These are phyloP conservation scores for Podarcis muralis DNA, from an alignment of 2,113 vertebrate species.

Conservation along the genomic window DNA sequence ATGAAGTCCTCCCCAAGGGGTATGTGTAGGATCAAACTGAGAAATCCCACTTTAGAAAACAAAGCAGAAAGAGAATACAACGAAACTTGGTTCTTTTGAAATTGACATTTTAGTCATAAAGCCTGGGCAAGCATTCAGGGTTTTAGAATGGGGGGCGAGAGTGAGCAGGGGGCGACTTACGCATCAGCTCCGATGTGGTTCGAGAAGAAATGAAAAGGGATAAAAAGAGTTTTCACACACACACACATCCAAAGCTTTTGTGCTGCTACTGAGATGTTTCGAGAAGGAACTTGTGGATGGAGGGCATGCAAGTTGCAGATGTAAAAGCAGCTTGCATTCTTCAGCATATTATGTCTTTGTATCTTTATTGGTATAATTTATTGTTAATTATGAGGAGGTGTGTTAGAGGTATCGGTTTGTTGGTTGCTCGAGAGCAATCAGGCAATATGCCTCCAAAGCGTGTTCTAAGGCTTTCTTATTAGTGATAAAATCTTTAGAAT, in stretches of 20 bases:
- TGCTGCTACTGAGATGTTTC: background rate
- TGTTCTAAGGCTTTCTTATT: no score
- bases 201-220: background rate
- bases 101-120: conserved; percentile 5
- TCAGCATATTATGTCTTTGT: no score
- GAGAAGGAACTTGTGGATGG: background rate
- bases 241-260: background rate
- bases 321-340: background rate
- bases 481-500: no score
- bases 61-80: background rate
- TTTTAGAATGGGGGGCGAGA: background rate
- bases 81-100: background rate
- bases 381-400: no score
- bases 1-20: background rate
- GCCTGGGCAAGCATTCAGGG: background rate
- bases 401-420: no score
- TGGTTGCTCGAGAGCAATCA: no score
- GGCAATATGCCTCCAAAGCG: no score
- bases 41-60: background rate
- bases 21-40: background rate
- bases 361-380: no score
- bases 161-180: background rate
- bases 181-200: background rate
- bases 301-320: background rate
- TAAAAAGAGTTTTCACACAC: background rate